Conservation (phyloP, 2,888 invertebrate genomes). For the Himalopsyche kuldschensis region DNA sequence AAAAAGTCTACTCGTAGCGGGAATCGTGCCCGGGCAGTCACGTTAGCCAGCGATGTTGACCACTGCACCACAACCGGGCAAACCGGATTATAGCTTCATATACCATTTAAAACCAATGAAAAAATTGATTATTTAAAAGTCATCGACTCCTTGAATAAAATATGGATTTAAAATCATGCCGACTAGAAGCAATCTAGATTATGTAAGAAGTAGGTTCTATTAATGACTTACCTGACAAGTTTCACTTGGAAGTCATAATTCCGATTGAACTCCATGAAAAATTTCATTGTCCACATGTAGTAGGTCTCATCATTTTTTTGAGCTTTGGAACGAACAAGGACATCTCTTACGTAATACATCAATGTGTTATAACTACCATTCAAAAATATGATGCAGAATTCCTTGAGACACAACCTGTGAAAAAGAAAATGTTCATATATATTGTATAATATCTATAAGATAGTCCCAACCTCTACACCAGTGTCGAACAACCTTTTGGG, state of each 20-base stretch:
- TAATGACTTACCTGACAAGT: conserved; percentile 73
- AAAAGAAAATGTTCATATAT: conserved; percentile 41
- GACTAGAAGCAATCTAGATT: background rate
- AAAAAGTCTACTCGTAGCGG: too few relatives aligned
- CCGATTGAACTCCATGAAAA: conserved; percentile 97
- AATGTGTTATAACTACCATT: conserved; percentile 91
- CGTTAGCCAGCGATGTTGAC: too few relatives aligned
- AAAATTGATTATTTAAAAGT: too few relatives aligned
- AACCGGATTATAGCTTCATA: too few relatives aligned
- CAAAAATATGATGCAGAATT: conserved; percentile 92
- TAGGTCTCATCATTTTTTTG: conserved; percentile 90
- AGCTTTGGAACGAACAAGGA: conserved; percentile 66
- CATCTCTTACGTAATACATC: conserved; percentile 85
- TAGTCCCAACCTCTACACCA: too few relatives aligned
- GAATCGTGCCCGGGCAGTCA: too few relatives aligned
- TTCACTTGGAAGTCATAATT: conserved; percentile 84
- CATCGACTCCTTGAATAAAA: too few relatives aligned
- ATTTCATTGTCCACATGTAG: conserved; percentile 90
- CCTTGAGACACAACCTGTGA: conserved; percentile 84
- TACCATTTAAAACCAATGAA: too few relatives aligned
- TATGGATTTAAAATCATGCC: too few relatives aligned
- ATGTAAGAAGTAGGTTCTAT: background rate
- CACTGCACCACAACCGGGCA: too few relatives aligned
- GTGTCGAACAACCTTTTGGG: too few relatives aligned
- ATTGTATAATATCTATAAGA: too few relatives aligned